Base-by-base conservation (phyloP, 2,797 vertebrate species). In the Cyprinella venusta region DNA sequence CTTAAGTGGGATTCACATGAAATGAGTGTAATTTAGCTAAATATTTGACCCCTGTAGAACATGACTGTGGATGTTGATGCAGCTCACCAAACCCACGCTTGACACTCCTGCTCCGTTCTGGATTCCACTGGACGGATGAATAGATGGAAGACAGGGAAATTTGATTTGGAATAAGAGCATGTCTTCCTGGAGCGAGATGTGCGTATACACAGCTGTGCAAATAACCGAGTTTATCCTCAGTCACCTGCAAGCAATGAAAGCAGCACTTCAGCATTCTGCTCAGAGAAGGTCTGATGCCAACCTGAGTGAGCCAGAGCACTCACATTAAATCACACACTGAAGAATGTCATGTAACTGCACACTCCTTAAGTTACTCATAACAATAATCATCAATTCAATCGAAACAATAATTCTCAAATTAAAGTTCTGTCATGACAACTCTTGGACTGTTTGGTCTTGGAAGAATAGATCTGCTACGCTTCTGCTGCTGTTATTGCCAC, bases 171-270 rank as follows among this genome's bases (percentile, higher is more conserved):
- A 82, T 80, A 76, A 81, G 79, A 84, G 77, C 80, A 63, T 61
- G 84, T 59, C 48, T 40, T 79, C 50, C 36, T 83, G 82, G 86
- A 89, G 88, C 81, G 81, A 91, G 89, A 87, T 90, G 83, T 90
- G 86, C 79, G 84, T 79, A 56, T 45, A 78, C 86, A 86, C 80
- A 76, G 79, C 88, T 90, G 87, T 90, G 88, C 90, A 89, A 89
- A 86, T 88, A 81, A 84, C 16, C 54, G 80, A 84, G 85, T 89
- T 76, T 71, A 81, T 85, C 77, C 69, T 90, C 88, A 90, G 90
- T 88, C 82, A 88, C 87, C 83, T 82, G 85, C 56, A 82, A 87
- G 87, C 88, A 87, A 86, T 86, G 85, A 88, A 87, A 87, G 91
- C 84, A 88, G 82, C 33, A 85, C 84, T 85, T 89, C 77, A 88